Base-by-base conservation (phyloP, 2,113 vertebrate genomes). In the Eretmodus cyanostictus region DNA sequence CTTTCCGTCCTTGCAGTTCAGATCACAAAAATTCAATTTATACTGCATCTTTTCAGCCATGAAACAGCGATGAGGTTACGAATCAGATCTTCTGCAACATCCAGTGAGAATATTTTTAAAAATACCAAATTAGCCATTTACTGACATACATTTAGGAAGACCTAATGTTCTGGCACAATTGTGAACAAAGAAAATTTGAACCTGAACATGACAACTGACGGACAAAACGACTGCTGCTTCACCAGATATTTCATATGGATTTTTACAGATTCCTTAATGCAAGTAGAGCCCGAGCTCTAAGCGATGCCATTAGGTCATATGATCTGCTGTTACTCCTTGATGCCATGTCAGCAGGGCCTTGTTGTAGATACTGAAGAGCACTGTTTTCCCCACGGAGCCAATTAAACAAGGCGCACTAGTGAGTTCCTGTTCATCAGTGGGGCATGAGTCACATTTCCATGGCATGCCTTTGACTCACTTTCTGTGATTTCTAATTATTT, bases 371-470 rank as follows among this genome's bases (percentile, higher is more conserved):
- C 83, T 79, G 57, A 90, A 83, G 71, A 81, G 78, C 42, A 73
- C 31, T 92, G 94, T 94, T 94, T 95, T 95, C 89, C 93, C 95
- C 2, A 53, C 7, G 88, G 92, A 92, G 34, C 86, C 88, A 94
- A 94, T 96, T 95, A 95, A 91, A 93, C 24, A 87, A 87, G 89
- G 80, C 17, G 14, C 55, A 89, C 59, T 40, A 68, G 86, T 84
- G 63, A 83, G 86, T 85, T 89, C 90, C 83, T 86, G 84, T 38
- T 85, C 86, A 53, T 86, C 85, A 83, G 79, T 3, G 14, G 63
- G 86, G 61, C 76, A 84, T 7, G 7, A 63, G 89, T 87, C 82
- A 90, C 78, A 92, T 92, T 92, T 91, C 87, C 16, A 55, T 68
- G 36, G 36, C 55, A 49, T 76, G 79, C 47, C 57, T 57, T 55